Conservation (phyloP, 2,797 vertebrate genomes). For the Sylvilagus floridanus region DNA sequence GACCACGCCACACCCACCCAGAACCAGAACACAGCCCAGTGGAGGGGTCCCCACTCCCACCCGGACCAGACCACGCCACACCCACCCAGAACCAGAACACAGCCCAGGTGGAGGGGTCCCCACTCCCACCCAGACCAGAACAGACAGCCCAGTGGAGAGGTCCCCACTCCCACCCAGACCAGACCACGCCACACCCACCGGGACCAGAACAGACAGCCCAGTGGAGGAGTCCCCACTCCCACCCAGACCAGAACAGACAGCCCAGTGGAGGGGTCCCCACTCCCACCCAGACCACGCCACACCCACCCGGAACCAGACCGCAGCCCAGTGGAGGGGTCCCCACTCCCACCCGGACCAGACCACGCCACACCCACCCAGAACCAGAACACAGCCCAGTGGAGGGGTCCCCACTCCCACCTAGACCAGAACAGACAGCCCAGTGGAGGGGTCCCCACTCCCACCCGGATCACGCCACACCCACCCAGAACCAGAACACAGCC, state of each 20-base stretch:
- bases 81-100: fast-evolving
- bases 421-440: no score
- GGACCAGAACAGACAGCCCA: no score
- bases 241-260: not conserved
- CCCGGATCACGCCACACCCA: not conserved
- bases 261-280: no score
- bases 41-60: no score
- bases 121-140: not conserved
- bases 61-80: not conserved
- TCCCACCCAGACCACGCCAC: not conserved
- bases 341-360: not conserved
- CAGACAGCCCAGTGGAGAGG: no score
- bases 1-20: not conserved
- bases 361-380: fast-evolving
- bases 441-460: no score
- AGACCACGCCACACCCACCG: not conserved
- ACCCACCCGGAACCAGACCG: fast-evolving
- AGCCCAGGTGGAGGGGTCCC: no score
- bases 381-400: no score
- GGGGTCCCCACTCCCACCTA: no score
- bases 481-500: fast-evolving
- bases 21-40: no score
- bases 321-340: no score
- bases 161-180: not conserved
- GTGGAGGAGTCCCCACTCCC: no score